Evolutionary conservation across 1,140 invertebrate genomes (phyloP).

Genomic region (Drosophila saltans): DNA sequence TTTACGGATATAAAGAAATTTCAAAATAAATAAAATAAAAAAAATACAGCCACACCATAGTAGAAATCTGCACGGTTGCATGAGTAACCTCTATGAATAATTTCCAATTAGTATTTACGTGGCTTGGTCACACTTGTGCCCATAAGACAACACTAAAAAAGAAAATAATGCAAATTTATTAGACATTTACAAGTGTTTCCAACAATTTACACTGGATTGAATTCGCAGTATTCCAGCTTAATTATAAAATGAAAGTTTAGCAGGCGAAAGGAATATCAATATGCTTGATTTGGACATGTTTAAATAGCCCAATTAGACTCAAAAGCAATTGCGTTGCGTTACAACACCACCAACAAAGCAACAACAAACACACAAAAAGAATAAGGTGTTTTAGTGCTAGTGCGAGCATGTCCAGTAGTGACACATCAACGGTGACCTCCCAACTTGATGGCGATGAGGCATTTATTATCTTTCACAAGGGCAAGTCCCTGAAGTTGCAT

Average conservation of each 20-base stretch:
- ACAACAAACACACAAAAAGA: conserved; percentile 34
- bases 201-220: not conserved
- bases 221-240: not conserved
- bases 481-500: conserved; percentile 49
- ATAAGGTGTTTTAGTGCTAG: conserved; percentile 15
- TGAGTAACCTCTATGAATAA: not conserved
- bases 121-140: conserved; percentile 41
- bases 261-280: not conserved
- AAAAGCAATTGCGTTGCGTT: conserved; percentile 49
- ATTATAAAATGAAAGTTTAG: not conserved
- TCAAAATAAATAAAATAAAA: not conserved
- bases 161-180: conserved; percentile 63
- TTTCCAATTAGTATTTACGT: conserved; percentile 1
- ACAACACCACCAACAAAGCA: conserved; percentile 42
- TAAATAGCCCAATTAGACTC: conserved; percentile 13
- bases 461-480: conserved; percentile 55
- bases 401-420: conserved; percentile 28
- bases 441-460: conserved; percentile 35
- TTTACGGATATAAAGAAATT: no score
- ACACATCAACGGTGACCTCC: conserved; percentile 8
- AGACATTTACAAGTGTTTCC: conserved; percentile 37
- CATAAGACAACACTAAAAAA: conserved; percentile 65
- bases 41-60: not conserved
- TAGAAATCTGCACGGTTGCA: not conserved
- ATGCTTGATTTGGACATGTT: conserved; percentile 17